These are phyloP conservation scores for Agelaius phoeniceus DNA, from an alignment of 2,113 vertebrate genomes.

Conservation along the genomic window DNA sequence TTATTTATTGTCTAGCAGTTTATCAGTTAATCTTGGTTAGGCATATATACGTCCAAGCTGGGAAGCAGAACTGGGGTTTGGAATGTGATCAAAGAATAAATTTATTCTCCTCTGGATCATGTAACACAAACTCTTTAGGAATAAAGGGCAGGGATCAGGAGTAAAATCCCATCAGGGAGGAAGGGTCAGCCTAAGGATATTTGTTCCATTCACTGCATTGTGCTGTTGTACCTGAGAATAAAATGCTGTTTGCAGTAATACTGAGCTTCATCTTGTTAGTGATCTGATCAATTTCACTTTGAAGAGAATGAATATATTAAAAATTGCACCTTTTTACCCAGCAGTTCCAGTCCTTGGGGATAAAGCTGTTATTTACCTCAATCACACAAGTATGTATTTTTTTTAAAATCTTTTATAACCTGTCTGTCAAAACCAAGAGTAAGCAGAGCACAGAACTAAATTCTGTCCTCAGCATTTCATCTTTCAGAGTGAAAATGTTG, in stretches of 20 bases:
- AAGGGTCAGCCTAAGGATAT: not conserved
- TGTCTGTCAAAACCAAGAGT: not conserved
- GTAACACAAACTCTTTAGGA: not conserved
- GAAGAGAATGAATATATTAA: not conserved
- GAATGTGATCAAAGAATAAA: not conserved
- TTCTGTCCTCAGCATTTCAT: not conserved
- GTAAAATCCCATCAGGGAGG: not conserved
- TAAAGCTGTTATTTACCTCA: not conserved
- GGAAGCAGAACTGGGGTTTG: not conserved
- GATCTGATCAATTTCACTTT: not conserved
- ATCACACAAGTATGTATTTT: not conserved
- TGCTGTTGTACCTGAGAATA: not conserved
- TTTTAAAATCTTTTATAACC: not conserved
- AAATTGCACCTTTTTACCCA: not conserved
- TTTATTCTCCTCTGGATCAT: not conserved
- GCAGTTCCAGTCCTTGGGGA: not conserved
- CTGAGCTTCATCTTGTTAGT: not conserved
- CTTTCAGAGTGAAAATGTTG: slow-evolving; percentile 9
- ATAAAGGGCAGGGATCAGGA: not conserved
- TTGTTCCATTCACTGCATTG: not conserved
- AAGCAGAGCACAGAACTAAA: not conserved
- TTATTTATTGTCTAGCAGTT: not conserved
- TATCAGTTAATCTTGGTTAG: slow-evolving; percentile 1
- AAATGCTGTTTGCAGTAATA: not conserved
- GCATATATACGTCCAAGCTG: not conserved